Percentiles rank a stretch among this genome's conserved stretches.
Conservation (phyloP, 1,140 invertebrate genomes). For the Dryas iulia region DNA sequence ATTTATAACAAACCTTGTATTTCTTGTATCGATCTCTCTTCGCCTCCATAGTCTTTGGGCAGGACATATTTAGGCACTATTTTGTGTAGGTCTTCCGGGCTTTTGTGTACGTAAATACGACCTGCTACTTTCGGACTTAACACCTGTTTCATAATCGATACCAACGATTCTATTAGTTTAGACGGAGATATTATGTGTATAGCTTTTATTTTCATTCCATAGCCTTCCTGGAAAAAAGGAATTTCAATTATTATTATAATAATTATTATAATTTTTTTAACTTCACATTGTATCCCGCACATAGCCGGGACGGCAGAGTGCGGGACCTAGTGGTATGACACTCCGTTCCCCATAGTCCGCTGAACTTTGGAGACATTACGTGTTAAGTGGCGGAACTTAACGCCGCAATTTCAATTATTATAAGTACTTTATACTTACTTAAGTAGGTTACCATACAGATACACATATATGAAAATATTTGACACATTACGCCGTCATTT, state of each 20-base stretch:
- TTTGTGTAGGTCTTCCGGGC: conserved; percentile 36
- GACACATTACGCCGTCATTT: too few species aligned
- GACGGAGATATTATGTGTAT: conserved; percentile 42
- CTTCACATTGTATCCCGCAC: too few species aligned
- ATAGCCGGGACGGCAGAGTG: too few species aligned
- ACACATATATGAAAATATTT: too few species aligned
- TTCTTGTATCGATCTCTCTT: conserved; percentile 41
- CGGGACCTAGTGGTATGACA: too few species aligned
- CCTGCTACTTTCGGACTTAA: conserved; percentile 30
- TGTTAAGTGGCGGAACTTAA: too few species aligned
- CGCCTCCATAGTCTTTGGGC: conserved; percentile 54
- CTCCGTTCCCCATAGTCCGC: too few species aligned
- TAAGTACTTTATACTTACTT: too few species aligned
- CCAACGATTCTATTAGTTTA: conserved; percentile 35
- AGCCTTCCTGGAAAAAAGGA: conserved; percentile 39
- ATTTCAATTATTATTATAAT: background rate
- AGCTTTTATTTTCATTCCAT: conserved; percentile 38
- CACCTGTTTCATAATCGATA: conserved; percentile 33
- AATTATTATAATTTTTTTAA: too few species aligned
- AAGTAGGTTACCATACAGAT: too few species aligned
- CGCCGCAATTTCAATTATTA: too few species aligned
- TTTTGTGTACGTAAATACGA: conserved; percentile 44
- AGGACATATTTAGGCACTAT: conserved; percentile 45
- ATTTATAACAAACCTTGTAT: conserved; percentile 40
- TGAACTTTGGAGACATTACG: too few species aligned